A percentile compares a stretch with the other conserved stretches of the same genome.
phyloP scores from a whole-genome alignment of 2,113 vertebrate species.

The Leucosticte australis region DNA sequence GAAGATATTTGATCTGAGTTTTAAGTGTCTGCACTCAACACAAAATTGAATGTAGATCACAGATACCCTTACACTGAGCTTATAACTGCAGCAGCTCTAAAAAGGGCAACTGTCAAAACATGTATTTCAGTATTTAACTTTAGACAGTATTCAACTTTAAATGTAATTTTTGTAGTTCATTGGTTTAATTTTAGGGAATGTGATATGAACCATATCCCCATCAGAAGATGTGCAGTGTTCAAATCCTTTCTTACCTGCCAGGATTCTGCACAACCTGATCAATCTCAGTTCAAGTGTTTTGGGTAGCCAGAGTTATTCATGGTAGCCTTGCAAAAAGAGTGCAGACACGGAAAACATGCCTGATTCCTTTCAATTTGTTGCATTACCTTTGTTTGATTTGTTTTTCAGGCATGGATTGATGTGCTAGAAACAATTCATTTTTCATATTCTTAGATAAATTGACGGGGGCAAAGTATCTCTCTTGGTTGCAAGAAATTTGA shows the following conservation, averaged over 20 bases:
- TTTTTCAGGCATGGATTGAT: not conserved
- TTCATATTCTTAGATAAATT: slow-evolving; percentile 4
- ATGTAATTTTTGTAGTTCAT: not conserved
- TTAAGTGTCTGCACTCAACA: not conserved
- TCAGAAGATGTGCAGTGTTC: not conserved
- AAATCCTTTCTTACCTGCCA: not conserved
- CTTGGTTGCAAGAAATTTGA: not conserved
- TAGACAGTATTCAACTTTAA: not conserved
- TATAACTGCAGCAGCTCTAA: not conserved
- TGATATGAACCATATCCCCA: not conserved
- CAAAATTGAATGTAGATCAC: not conserved
- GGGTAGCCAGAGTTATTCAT: not conserved
- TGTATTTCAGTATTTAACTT: not conserved
- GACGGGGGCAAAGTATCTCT: not conserved
- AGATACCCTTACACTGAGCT: not conserved
- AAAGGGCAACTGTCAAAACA: not conserved
- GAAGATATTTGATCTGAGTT: not conserved
- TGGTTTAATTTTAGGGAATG: not conserved
- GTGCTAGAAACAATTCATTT: not conserved
- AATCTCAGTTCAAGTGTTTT: not conserved
- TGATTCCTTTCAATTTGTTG: not conserved
- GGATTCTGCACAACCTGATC: not conserved
- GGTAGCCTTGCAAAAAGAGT: not conserved
- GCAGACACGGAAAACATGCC: not conserved
- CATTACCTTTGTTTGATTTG: not conserved